Base-by-base conservation (phyloP, 2,888 invertebrate genomes). In the Psylliodes chrysocephalus region DNA sequence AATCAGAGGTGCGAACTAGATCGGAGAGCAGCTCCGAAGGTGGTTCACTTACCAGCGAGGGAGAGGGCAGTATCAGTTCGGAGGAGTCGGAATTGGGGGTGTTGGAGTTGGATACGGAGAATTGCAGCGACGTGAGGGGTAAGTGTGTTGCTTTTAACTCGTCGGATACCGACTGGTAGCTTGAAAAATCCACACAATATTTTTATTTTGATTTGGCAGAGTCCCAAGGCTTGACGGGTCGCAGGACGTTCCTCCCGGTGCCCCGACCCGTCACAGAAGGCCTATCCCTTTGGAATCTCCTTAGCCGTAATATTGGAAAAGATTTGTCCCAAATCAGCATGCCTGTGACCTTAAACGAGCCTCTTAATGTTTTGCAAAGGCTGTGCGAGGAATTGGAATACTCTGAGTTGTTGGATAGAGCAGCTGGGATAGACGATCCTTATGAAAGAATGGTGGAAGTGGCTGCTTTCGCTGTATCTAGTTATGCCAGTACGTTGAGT, bases 271-370 rank as follows among this genome's bases (percentile, higher is more conserved):
- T 87, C 42, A 88, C 88, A 0, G 92, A 92, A 64, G 92, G 92
- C 19, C 87, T 93, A 52, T 91, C 90, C 14, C 83, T 92, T n/a
- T 92, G 92, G 90, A 91, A 92, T 83, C 84, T 92, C 61, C 83
- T 92, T 1, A 89, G 90, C 78, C 90, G 90, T 82, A 93, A 93
- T 80, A 94, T 94, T 56, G 94, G 94, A 70, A 93, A 93, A 82
- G 94, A 94, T 81, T 84, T 94, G 63, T 91, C 91, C 14, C 92
- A 93, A 82, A 90, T 94, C 46, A 92, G 92, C 64, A 92, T 93
- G 92, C 94, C 93, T 0, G 93, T 94, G 42, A 92, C 92, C 1
- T 85, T 94, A 68, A 94, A 94, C 79, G 93, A 94, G 81, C 94
- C 94, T 0, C 84, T 94, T 0, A 92, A 91, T 76, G 91, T 91